Base-by-base conservation (phyloP, 2,797 vertebrate species). In the Neosalanx taihuensis region DNA sequence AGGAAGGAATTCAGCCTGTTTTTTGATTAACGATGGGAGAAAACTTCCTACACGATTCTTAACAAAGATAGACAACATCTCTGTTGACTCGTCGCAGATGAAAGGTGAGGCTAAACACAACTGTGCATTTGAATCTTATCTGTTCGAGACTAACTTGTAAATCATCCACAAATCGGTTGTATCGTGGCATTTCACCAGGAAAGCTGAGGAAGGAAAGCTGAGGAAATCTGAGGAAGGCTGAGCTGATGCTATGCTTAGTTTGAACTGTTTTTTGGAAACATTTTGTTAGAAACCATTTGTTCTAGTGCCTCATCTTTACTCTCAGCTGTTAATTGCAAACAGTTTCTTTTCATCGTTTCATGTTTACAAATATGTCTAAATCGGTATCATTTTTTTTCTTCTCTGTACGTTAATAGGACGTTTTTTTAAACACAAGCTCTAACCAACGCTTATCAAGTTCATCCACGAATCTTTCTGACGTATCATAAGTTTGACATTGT, bases 11-110 rank as follows among this genome's bases (percentile, higher is more conserved):
- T 64, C 18, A 10, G 31, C 62, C 62, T 13, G n/a, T 41, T 64
- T 64, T 46, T n/a, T 46, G 35, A 64, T 64, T 64, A 41, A 64
- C 41, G 17, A 46, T 64, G 12, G 3, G 35, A 64, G 63, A 37
- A 3, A 3, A 29, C 60, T 62, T 15, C 30, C 51, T 56, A 17
- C 51, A 17, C 18, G 9, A 33, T 15, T 62, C 15, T 17, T 17
- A 13, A 62, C 60, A 41, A 56, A 64, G n/a, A 46, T n/a, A n/a
- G n/a, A n/a, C 51, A 56, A 41, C 33, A 41, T 23, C 33, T 37
- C 62, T 23, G 9, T 64, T 37, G 62, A 17, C 18, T 30, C 18
- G n/a, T 33, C 13, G 33, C 15, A 2, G 18, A 17, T n/a, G 51
- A 53, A 53, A 53, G 37, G 15, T 20, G 18, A 20, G 26, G 30